These are phyloP conservation scores for Emesis furor DNA, from an alignment of 2,888 invertebrate species.

Conservation along the genomic window DNA sequence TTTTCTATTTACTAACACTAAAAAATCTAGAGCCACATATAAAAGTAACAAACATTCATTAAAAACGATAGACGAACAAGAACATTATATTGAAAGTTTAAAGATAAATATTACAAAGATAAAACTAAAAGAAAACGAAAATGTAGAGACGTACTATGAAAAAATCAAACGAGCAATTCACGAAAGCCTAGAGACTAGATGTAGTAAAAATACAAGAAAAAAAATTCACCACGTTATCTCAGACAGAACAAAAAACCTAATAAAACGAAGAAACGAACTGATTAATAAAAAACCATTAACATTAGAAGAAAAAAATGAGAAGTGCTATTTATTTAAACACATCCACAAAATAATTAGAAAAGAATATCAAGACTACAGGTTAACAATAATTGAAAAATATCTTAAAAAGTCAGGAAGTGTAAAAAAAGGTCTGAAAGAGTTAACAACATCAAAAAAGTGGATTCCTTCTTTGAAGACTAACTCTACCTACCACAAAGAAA, in stretches of 20 bases:
- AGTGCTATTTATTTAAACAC: background rate
- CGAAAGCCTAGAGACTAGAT: no score
- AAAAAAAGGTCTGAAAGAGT: background rate
- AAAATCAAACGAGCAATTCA: constrained; percentile 32
- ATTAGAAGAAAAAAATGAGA: no score
- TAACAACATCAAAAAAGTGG: background rate
- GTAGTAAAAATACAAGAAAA: no score
- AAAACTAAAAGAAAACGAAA: constrained; percentile 24
- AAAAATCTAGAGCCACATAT: constrained; percentile 43
- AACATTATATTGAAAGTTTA: constrained; percentile 32
- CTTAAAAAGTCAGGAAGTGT: background rate
- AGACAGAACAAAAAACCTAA: no score
- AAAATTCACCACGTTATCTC: no score
- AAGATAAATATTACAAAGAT: background rate
- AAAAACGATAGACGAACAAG: constrained; percentile 33
- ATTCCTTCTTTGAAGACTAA: background rate
- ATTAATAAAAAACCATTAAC: no score
- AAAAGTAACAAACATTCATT: constrained; percentile 29
- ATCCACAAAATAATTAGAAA: background rate
- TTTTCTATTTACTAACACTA: constrained; percentile 20
- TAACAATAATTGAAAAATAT: background rate
- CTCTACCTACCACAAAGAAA: background rate
- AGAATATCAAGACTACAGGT: background rate
- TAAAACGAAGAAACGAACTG: no score
- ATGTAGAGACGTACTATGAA: constrained; percentile 39